Conservation (phyloP, 2,797 vertebrate species). For the Leontocebus nigricollis region DNA sequence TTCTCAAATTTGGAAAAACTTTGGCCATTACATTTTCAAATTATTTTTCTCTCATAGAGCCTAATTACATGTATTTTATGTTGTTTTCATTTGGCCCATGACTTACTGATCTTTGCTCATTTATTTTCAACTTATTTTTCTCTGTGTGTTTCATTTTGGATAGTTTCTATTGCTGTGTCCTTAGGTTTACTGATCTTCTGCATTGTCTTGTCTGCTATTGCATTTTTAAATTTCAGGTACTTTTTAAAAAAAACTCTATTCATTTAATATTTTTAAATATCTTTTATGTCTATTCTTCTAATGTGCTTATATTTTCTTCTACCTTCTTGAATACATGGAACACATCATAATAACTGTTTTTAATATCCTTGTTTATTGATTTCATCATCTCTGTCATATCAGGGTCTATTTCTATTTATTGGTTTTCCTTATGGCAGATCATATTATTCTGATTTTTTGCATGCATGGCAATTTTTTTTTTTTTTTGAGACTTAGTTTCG, state of each 20-base stretch:
- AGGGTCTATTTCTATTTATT: background rate
- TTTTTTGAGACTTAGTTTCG: too few species aligned
- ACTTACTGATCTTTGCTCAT: background rate
- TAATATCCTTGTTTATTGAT: background rate
- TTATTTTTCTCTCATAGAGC: background rate
- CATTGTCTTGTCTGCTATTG: background rate
- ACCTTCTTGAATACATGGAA: background rate
- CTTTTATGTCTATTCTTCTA: background rate
- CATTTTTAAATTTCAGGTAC: background rate
- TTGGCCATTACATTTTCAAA: background rate
- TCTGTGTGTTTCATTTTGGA: background rate
- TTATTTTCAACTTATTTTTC: background rate
- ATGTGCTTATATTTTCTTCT: background rate
- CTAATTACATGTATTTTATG: background rate
- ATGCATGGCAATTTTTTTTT: background rate
- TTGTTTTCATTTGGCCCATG: background rate
- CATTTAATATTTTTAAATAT: background rate
- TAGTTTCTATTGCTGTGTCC: background rate
- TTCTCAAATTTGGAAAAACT: constrained; percentile 11
- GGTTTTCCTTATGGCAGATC: background rate
- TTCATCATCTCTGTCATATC: background rate
- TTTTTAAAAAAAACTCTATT: background rate
- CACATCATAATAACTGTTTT: background rate
- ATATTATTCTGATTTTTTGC: background rate
- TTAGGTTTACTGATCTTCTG: background rate